Evolutionary conservation across 2,888 invertebrate species (phyloP), one percentile per base, ranked within the genome.

Genomic region (Electrophaes corylata): DNA sequence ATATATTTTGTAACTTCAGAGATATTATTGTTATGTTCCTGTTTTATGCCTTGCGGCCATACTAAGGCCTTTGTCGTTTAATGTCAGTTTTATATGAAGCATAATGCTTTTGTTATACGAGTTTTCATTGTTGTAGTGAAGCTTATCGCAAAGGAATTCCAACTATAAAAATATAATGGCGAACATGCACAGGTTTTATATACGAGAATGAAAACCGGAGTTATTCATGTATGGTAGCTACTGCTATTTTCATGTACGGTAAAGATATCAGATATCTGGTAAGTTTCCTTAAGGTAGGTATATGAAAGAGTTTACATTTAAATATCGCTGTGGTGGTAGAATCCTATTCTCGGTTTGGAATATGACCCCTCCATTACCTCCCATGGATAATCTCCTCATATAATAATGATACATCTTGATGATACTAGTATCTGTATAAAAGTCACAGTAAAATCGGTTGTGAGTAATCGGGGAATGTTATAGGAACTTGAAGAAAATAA

Each of bases 11-110:
- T 26, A 26, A 8, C 12, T 23, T 10, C 43, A 10, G 2, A 4
- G 5, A 20, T 47, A 47, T 14, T 47, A 35, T 47, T 47, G 6
- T 48, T 48, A 4, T 16, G 5, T 16, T n/a, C n/a, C 26, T 11
- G 44, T 49, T 45, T 23, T 40, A 53, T 43, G 53, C 47, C 64
- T 43, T 45, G 37, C 23, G 37, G 47, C 37, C 11, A 26, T 26
- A 11, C 26, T 16, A 26, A 40, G 60, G 53, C 60, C 55, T 66
- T 66, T 62, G 49, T 66, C 65, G 57, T 51, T 44, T 66, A 66
- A 57, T 65, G 51, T 64, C 50, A 64, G 58, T 60, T 64, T 64
- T 41, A 60, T 55, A 62, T 49, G 62, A 19, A 48, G 55, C 58
- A 56, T 54, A 29, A 49, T 12, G 48, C 35, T 56, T 55, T 56